These are phyloP conservation scores for Bambusicola thoracicus DNA, from an alignment of 2,113 vertebrate species.

Conservation along the genomic window DNA sequence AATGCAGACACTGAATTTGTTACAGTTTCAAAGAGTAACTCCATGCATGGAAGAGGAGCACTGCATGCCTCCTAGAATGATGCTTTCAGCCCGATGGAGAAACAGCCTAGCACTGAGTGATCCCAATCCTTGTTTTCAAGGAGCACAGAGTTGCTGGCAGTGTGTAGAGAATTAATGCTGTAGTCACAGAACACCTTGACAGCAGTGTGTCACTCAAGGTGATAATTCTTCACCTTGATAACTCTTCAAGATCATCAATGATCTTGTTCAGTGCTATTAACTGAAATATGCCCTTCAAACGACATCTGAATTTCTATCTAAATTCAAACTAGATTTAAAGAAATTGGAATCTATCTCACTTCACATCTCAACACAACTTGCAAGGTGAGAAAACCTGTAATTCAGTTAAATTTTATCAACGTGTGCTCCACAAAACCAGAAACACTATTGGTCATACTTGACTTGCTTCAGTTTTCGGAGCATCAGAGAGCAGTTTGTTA, in stretches of 20 bases:
- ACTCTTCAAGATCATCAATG: too few species aligned
- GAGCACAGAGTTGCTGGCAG: neutral
- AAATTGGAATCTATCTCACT: neutral
- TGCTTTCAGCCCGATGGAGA: neutral
- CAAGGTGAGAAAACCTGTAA: neutral
- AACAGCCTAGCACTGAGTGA: neutral
- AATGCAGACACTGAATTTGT: neutral
- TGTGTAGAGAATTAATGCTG: neutral
- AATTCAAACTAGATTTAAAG: neutral
- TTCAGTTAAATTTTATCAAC: neutral
- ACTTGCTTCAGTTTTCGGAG: neutral
- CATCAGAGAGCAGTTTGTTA: neutral
- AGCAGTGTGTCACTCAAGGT: neutral
- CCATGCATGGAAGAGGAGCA: neutral
- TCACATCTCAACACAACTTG: neutral
- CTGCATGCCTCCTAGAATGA: neutral
- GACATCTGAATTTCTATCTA: neutral
- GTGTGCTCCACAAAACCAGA: neutral
- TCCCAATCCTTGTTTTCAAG: neutral
- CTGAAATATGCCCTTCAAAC: neutral
- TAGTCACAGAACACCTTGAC: neutral
- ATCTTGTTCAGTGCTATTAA: neutral
- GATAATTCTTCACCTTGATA: neutral
- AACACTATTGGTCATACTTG: neutral
- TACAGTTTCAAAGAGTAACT: neutral